Base-by-base conservation (phyloP, 2,888 invertebrate genomes). In the Criorhina ranunculi region DNA sequence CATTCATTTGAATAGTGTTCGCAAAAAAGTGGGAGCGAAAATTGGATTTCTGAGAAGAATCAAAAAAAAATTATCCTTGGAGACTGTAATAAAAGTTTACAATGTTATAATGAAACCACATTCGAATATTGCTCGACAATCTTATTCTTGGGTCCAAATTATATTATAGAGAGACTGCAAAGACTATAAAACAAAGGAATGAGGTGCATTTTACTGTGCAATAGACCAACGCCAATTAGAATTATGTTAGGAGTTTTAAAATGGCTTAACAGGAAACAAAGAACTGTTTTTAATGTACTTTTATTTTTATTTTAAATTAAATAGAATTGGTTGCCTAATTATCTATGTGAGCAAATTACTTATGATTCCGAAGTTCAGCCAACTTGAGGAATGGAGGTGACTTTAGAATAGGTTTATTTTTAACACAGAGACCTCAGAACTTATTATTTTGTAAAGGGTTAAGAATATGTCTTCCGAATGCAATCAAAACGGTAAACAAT, bases 101-200 rank as follows among this genome's bases (percentile, higher is more conserved):
- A 51, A 53, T 57, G 31, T 44, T 24, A 24, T 24, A 11, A 62
- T 72, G 15, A 76, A 66, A 59, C 70, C 69, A 7, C 57, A 82
- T 64, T 82, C 76, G 59, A 82, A 24, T 77, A 72, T 42, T 82
- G 64, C 59, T 76, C 64, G 12, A 70, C 82, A 29, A 77, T 82
- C 12, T 15, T 70, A 7, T 82, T 64, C 33, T 57, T 70, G 40
- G 51, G 70, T 11, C 9, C 42, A 8, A 42, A 37, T 17, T 7
- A 44, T 12, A 62, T 37, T 42, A 49, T 12, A 51, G 33, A 60
- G 4, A 83, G 67, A 55, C 24, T 78, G 17, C 78, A 78, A 46
- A 72, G 35, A 62, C 19, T 73, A 12, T 62, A 83, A 55, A 73
- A 77, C 19, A 78, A 29, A 46, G 78, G 35, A 33, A 64, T 77